Evolutionary conservation across 1,140 invertebrate genomes (phyloP), one percentile per base, ranked within the genome.

Genomic region (Bombus polaris): DNA sequence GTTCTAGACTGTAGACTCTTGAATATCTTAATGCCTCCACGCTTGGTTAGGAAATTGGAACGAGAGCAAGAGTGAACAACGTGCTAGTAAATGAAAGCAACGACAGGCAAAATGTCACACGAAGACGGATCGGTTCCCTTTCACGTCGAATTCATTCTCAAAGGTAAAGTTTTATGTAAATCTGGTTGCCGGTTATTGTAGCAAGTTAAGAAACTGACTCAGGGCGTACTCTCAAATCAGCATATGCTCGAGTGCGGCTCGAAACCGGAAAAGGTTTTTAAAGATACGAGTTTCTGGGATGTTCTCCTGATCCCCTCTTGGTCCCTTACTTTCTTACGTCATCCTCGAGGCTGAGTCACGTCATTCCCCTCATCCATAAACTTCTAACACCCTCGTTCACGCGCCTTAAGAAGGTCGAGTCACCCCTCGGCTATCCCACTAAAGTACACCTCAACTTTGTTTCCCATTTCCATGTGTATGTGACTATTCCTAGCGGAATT

Each of bases 321-420:
- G 35, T 65, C 28, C 62, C 76, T 47, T 32, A 35, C 80, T 78
- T 83, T 62, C 87, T 90, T 90, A 83, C 89, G 85, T 90, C 89
- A 89, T 80, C 81, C 77, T 35, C 87, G 25, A 37, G 47, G 87
- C 87, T 89, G 88, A 89, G 87, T 89, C 88, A 89, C 87, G 57
- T 53, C 47, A 25, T 35, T 42, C 71, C 74, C 62, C 74, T 83
- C 80, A 28, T 22, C 71, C 89, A 68, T 84, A 87, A 90, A 89
- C 66, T 75, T 81, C 65, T 25, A 32, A 47, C 83, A 88, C 82
- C 88, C 86, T 87, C 73, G 72, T 15, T 87, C 53, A 32, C 62
- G 75, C 15, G 25, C 66, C 76, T 85, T 47, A n/a, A 83, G 57
- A 35, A 83, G 62, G 32, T 47, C 72, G 44, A 66, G 32, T 37